Evolutionary conservation across 1,140 invertebrate genomes (phyloP).

Genomic region (Drosophila bocki): DNA sequence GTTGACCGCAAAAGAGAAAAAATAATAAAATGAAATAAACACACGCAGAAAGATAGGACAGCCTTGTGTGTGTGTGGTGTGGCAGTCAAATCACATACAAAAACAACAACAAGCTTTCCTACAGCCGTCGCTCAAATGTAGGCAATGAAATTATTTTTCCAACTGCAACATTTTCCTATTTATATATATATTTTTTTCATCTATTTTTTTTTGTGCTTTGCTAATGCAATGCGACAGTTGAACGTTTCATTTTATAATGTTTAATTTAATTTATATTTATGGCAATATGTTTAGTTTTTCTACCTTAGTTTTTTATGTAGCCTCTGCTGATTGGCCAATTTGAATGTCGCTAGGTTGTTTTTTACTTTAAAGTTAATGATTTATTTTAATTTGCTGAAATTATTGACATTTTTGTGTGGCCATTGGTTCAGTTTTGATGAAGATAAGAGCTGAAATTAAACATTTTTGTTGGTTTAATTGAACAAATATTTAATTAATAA

Average conservation of each 20-base stretch:
- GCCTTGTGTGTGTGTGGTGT: conserved; percentile 22
- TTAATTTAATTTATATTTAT: conserved; percentile 73
- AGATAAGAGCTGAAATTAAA: conserved; percentile 8
- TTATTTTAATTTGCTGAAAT: conserved; percentile 38
- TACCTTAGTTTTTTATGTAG: background rate
- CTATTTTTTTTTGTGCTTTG: conserved; percentile 6
- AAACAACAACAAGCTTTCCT: conserved; percentile 45
- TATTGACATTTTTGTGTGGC: conserved; percentile 12
- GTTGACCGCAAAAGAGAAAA: conserved; percentile 81
- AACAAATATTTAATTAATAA: background rate
- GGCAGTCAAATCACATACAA: conserved; percentile 81
- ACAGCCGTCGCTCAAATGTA: conserved; percentile 70
- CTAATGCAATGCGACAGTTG: conserved; percentile 60
- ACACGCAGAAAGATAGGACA: conserved; percentile 59
- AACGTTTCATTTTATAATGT: conserved; percentile 50
- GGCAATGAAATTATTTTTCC: conserved; percentile 66
- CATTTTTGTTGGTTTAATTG: conserved; percentile 9
- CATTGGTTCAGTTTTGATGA: conserved; percentile 6
- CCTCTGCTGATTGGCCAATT: conserved; percentile 49
- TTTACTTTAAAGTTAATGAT: conserved; percentile 36
- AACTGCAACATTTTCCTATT: conserved; percentile 27
- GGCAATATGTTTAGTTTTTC: conserved; percentile 31
- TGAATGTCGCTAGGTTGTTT: conserved; percentile 21
- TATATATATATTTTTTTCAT: conserved; percentile 7
- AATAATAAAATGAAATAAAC: conserved; percentile 82